Percentiles rank a stretch among this genome's conserved stretches.
These are phyloP conservation scores for Montipora efflorescens DNA, from an alignment of 64 coral and sea anemone species.

Conservation along the genomic window DNA sequence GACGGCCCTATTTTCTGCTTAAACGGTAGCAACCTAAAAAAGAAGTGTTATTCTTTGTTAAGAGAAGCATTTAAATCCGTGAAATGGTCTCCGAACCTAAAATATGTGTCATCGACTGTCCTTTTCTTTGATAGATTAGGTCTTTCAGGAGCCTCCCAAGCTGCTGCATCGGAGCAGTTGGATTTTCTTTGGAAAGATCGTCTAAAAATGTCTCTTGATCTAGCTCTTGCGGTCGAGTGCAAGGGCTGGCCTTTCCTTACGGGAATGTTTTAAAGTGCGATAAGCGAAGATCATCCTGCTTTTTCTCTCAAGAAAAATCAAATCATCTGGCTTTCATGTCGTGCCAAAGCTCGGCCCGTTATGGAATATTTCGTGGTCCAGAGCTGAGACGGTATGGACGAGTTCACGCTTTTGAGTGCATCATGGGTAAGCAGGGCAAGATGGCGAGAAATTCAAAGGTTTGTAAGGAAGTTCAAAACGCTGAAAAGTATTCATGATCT, in stretches of 20 bases:
- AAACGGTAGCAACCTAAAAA: slow-evolving; percentile 1
- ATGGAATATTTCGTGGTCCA: slow-evolving; percentile 40
- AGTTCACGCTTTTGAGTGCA: too few species aligned
- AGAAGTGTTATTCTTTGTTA: slow-evolving; percentile 26
- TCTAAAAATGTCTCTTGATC: slow-evolving; percentile 16
- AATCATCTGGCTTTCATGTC: slow-evolving; percentile 28
- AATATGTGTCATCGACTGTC: slow-evolving; percentile 5
- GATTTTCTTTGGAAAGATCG: slow-evolving; percentile 18
- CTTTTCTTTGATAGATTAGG: neutral
- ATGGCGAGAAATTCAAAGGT: too few species aligned
- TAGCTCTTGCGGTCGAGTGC: slow-evolving; percentile 9
- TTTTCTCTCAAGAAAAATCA: neutral
- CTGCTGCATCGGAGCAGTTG: slow-evolving; percentile 11
- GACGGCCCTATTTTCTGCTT: neutral
- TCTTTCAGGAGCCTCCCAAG: neutral
- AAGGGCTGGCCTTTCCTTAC: slow-evolving; percentile 22
- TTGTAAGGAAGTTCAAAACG: too few species aligned
- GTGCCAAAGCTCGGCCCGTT: neutral
- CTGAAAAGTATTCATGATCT: too few species aligned
- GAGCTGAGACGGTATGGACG: neutral
- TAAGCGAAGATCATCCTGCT: neutral
- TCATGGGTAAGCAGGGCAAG: too few species aligned
- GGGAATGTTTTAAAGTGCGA: neutral
- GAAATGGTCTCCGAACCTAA: slow-evolving; percentile 12
- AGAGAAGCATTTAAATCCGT: slow-evolving; percentile 50